Evolutionary conservation across 1,140 invertebrate species (phyloP), one percentile per base, ranked within the genome.

Genomic region (Druon quercuslanigerum): DNA sequence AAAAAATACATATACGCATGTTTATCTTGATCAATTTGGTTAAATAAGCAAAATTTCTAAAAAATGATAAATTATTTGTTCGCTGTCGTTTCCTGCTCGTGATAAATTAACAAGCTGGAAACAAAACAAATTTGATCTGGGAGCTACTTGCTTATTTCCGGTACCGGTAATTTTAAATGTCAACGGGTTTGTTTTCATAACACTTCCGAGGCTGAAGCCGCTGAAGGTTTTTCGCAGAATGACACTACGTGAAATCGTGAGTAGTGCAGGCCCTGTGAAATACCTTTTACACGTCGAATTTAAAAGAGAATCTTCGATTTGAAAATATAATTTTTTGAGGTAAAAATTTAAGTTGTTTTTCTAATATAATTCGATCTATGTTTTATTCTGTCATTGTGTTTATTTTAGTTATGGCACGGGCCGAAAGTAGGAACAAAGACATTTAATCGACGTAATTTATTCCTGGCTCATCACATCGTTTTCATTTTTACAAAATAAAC

Each of bases 151-250:
- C 9, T 66, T 25, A 25, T 25, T 66, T 40, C 20, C 20, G 9
- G 14, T 66, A 16, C 20, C 20, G 57, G 57, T 16, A 60, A 66
- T 46, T 66, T 66, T 66, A 66, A 66, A 66, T 66, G 25, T 66
- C 60, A 66, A 40, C 60, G 25, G 33, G 56, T 75, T 60, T 40
- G 50, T 57, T 50, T 77, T 73, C 74, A 73, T 72, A 51, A 77
- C 60, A 74, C 60, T 82, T 71, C 14, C 17, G 25, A 54, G 33
- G 72, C 16, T 76, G 40, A 46, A 11, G 40, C 40, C 40, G 40
- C 40, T 54, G 17, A 54, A 50, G 72, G 12, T 76, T 71, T n/a
- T 50, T 56, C n/a, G 50, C 9, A 33, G 75, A 79, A 66, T 66
- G 33, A 78, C 71, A 81, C 51, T 70, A 66, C 14, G 60, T 66